Evolutionary conservation across 2,113 vertebrate genomes (phyloP), one percentile per base, ranked within the genome.

Genomic region (Forbesichthys agassizii): DNA sequence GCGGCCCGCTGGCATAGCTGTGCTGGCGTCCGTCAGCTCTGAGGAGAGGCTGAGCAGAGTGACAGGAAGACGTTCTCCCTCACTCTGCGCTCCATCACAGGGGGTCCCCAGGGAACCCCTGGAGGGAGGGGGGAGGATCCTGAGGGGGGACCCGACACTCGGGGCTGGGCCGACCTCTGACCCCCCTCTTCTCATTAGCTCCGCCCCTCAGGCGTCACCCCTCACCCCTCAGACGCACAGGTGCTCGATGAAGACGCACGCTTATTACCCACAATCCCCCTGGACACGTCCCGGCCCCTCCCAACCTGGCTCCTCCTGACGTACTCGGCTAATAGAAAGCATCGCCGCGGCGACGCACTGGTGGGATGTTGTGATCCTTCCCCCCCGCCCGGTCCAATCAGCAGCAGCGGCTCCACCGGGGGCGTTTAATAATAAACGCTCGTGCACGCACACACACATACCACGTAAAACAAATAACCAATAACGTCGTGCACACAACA

Each of bases 271-370:
- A 71, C 63, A 89, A 87, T 91, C 90, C 88, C 90, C 54, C 27
- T 87, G 81, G 75, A 48, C 71, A n/a, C 74, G 89, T 91, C 90
- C 92, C 91, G 88, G 77, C 92, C 88, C 84, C 79, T 88, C 86
- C 80, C 78, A 75, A 90, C 88, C 90, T 75, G 81, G 64, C 81
- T 86, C 18, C 76, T 74, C 80, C 84, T 27, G 27, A 27, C 27
- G 27, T 27, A 27, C 27, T 27, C 9, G 78, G 80, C 86, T 88
- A 89, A 84, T 86, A 83, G 66, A 79, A 86, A 55, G 70, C 33
- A 1, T 63, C n/a, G 75, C 57, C 46, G 63, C 49, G 11, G 49
- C 54, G 14, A 9, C 14, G 54, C 36, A 8, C 36, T 42, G 36
- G 5, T 5, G 5, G 5, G 4, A 27, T 27, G 27, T 27, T 27